Base-by-base conservation (phyloP, 2,888 invertebrate genomes). In the Caenorhabditis virilis region DNA sequence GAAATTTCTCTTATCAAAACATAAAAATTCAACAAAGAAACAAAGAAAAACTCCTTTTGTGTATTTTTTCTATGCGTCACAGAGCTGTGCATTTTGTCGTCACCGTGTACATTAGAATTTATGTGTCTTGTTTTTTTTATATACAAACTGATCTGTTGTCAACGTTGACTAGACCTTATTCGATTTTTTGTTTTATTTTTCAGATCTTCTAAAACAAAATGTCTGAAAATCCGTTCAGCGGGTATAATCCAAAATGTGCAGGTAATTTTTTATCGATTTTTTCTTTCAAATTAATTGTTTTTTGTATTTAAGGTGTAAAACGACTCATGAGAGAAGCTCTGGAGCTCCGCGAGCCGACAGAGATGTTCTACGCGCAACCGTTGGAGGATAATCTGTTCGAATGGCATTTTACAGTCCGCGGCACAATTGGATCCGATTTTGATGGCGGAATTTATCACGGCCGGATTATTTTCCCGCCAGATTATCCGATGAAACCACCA, bases 401-500 rank as follows among this genome's bases (percentile, higher is more conserved):
- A 84, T 95, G 95, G 95, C 95, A 95, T 85, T 95, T 95, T 84
- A 95, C 94, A 0, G 90, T 95, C 3, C 88, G 91, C 79, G 95
- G 94, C 6, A 92, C 94, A 2, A 88, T 89, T 51, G 90, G 90
- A 23, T 90, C 92, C 0, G 93, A 93, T 76, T 95, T 93, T 85
- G 91, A 91, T 35, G 71, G 76, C 0, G 95, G 95, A 33, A 88
- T 91, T 68, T 95, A 94, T 84, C 95, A 95, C 84, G 95, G 92
- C 4, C 87, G 93, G 76, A 93, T 95, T 83, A 86, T 93, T 59
- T 86, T 95, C 70, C 95, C 95, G 0, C 89, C 92, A 52, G 93
- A 95, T 77, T 95, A 95, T 85, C 95, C 95, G 0, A 93, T 95
- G 93, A 93, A 94, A 85, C 95, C 95, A 50, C 95, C 95, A 6